Percentiles rank a stretch among this genome's conserved stretches.
Evolutionary conservation across 30 jellyfish, hydroid and myxozoan genomes (phyloP).

Genomic region (Cassiopea andromeda): DNA sequence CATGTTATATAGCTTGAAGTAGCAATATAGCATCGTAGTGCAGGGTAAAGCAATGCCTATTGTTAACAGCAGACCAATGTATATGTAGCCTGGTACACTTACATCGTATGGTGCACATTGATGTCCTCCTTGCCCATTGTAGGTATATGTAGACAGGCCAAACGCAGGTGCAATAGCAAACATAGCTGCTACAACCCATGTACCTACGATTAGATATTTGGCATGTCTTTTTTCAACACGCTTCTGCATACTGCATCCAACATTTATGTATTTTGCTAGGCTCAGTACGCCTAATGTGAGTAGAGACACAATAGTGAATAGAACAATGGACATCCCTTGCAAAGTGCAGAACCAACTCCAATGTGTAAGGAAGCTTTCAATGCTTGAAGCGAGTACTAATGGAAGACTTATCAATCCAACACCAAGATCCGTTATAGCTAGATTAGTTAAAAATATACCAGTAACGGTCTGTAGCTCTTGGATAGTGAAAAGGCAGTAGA

Average conservation of each 20-base stretch:
- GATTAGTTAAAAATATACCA: slow-evolving; percentile 58
- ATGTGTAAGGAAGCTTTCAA: slow-evolving; percentile 29
- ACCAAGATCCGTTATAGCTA: slow-evolving; percentile 72
- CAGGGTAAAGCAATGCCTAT: slow-evolving; percentile 27
- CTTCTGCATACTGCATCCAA: slow-evolving; percentile 13
- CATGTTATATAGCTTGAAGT: slow-evolving; percentile 26
- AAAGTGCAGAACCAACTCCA: slow-evolving; percentile 45
- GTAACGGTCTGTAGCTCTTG: slow-evolving; percentile 68
- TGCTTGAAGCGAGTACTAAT: slow-evolving; percentile 48
- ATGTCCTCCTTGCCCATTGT: slow-evolving; percentile 42
- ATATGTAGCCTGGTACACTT: slow-evolving; percentile 15
- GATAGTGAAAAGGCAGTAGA: slow-evolving; percentile 44
- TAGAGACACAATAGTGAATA: slow-evolving; percentile 50
- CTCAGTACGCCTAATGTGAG: slow-evolving; percentile 61
- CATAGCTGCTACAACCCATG: slow-evolving; percentile 63
- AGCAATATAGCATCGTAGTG: slow-evolving; percentile 38
- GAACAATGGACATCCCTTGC: slow-evolving; percentile 44
- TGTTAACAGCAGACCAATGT: neutral
- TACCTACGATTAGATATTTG: slow-evolving; percentile 1
- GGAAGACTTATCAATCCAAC: slow-evolving; percentile 69
- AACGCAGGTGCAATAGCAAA: slow-evolving; percentile 74
- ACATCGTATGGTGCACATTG: slow-evolving; percentile 77
- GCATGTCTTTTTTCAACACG: slow-evolving; percentile 24
- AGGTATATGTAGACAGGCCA: slow-evolving; percentile 78
- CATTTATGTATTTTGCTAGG: slow-evolving; percentile 51